Evolutionary conservation across 2,797 vertebrate genomes (phyloP).

Genomic region (Enteromius anoplus): DNA sequence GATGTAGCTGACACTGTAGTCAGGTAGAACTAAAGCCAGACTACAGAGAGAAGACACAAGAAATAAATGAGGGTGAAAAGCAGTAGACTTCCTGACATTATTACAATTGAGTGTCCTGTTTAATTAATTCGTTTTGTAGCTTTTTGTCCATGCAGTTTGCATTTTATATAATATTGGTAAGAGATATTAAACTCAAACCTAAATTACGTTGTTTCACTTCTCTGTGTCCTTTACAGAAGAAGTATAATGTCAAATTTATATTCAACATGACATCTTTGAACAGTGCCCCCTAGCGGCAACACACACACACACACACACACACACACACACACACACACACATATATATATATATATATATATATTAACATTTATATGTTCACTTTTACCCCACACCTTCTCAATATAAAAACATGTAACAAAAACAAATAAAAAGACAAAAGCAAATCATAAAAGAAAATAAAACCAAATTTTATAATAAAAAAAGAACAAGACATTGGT

Average conservation of each 20-base stretch:
- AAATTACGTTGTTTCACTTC: background rate
- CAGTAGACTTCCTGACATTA: background rate
- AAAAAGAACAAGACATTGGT: conserved; percentile 26
- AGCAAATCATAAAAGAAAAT: background rate
- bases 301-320: background rate
- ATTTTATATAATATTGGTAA: background rate
- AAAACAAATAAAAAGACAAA: background rate
- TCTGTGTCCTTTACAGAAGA: background rate
- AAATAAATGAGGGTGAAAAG: conserved; percentile 5
- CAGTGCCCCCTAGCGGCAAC: conserved; percentile 44
- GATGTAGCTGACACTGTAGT: conserved; percentile 95
- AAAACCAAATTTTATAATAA: background rate
- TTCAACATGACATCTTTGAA: conserved; percentile 16
- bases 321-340: background rate
- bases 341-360: no score
- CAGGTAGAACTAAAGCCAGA: conserved; percentile 93
- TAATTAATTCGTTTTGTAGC: background rate
- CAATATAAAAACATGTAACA: background rate
- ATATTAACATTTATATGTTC: background rate
- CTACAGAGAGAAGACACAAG: conserved; percentile 73
- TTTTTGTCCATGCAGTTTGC: background rate
- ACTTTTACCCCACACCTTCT: background rate
- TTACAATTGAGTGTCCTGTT: background rate
- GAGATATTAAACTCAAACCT: background rate
- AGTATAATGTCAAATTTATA: background rate